A percentile compares a stretch with the other conserved stretches of the same genome.
These are phyloP conservation scores for Rafetus swinhoei DNA, from an alignment of 2,113 vertebrate genomes.

Conservation along the genomic window DNA sequence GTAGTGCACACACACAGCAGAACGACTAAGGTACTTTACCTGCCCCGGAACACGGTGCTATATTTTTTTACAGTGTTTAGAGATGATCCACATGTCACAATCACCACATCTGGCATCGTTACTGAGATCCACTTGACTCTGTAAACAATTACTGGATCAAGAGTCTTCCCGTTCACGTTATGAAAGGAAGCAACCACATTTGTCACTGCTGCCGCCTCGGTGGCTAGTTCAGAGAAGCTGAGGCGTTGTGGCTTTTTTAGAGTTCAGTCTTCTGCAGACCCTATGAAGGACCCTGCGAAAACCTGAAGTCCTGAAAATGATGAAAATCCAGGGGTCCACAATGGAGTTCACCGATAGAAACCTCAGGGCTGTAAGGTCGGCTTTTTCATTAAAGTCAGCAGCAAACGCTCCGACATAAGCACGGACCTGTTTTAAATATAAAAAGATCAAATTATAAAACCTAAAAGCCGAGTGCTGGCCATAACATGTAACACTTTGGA, in stretches of 20 bases:
- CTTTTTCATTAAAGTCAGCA: slow-evolving; percentile 32
- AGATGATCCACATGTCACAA: not conserved
- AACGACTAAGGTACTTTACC: not conserved
- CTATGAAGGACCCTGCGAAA: slow-evolving; percentile 76
- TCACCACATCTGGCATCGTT: not conserved
- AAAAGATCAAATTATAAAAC: not conserved
- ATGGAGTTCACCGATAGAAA: slow-evolving; percentile 85
- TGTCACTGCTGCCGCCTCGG: not conserved
- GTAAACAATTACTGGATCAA: not conserved
- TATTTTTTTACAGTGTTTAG: not conserved
- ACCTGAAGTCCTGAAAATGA: slow-evolving; percentile 84
- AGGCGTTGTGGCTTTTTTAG: rapidly evolving
- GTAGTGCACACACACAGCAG: not conserved
- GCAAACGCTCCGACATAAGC: slow-evolving; percentile 77
- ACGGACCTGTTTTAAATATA: slow-evolving; percentile 70
- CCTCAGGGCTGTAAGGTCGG: slow-evolving; percentile 78
- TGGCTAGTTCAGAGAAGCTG: not conserved
- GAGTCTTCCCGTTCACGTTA: not conserved
- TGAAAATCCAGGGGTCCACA: slow-evolving; percentile 85
- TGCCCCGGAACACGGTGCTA: not conserved
- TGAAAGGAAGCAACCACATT: not conserved
- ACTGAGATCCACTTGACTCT: not conserved
- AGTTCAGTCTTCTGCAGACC: slow-evolving; percentile 58
- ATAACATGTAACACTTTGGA: not conserved
- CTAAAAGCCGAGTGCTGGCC: not conserved